Percentiles rank a stretch among this genome's conserved stretches.
These are phyloP conservation scores for Aleiodes leptofemur DNA, from an alignment of 2,888 invertebrate species.

Conservation along the genomic window DNA sequence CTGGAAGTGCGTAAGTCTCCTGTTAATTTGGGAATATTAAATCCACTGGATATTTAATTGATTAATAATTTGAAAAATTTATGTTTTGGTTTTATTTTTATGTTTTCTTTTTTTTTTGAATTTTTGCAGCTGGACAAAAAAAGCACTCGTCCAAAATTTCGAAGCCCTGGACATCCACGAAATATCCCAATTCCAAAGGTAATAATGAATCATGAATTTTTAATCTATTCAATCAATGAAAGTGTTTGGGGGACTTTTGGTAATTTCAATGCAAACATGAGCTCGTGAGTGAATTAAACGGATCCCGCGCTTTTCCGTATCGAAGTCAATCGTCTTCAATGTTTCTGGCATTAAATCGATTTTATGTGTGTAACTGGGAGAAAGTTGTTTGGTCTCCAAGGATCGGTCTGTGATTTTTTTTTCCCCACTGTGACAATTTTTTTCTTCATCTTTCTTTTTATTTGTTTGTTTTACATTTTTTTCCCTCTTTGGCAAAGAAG, in stretches of 20 bases:
- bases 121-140: slow-evolving; percentile 49
- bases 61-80: slow-evolving; percentile 4
- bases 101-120: too few relatives aligned
- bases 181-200: slow-evolving; percentile 45
- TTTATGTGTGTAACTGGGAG: background rate
- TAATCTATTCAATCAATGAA: background rate
- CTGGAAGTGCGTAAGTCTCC: slow-evolving; percentile 56
- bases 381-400: slow-evolving; percentile 38
- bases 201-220: background rate
- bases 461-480: too few relatives aligned
- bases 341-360: slow-evolving; percentile 21
- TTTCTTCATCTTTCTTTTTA: background rate
- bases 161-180: slow-evolving; percentile 45
- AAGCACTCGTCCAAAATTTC: slow-evolving; percentile 50
- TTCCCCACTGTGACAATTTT: background rate
- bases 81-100: background rate
- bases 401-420: slow-evolving; percentile 10
- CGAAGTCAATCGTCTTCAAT: slow-evolving; percentile 4
- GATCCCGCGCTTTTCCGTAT: slow-evolving; percentile 43
- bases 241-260: too few relatives aligned
- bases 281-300: slow-evolving; percentile 33
- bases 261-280: too few relatives aligned
- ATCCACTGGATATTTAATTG: background rate
- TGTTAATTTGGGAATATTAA: background rate
- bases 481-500: too few relatives aligned